Percentiles rank a stretch among this genome's conserved stretches.
phyloP scores from a whole-genome alignment of 1,140 invertebrate genomes.

The Heliconius nattereri region DNA sequence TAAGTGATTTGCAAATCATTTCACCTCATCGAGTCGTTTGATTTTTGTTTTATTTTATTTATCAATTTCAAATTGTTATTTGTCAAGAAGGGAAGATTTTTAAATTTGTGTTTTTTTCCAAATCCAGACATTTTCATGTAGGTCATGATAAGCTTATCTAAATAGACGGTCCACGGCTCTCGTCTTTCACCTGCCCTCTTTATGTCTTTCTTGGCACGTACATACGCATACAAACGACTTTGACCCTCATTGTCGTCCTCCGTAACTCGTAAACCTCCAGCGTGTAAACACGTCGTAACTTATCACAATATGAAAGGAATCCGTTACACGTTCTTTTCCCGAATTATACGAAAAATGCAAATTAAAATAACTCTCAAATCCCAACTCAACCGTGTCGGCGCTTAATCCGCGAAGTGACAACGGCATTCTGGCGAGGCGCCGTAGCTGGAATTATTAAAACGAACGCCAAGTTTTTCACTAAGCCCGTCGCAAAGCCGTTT shows the following conservation, averaged over 20 bases:
- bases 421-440: slow-evolving; percentile 81
- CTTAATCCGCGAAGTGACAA: slow-evolving; percentile 81
- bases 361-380: slow-evolving; percentile 81
- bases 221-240: slow-evolving; percentile 64
- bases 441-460: slow-evolving; percentile 81
- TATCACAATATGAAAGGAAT: slow-evolving; percentile 43
- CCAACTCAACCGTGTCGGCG: slow-evolving; percentile 79
- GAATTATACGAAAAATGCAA: slow-evolving; percentile 75
- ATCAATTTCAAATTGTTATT: slow-evolving; percentile 6
- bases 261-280: slow-evolving; percentile 53
- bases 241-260: slow-evolving; percentile 42
- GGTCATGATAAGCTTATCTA: slow-evolving; percentile 59
- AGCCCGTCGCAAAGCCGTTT: slow-evolving; percentile 80
- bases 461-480: slow-evolving; percentile 81
- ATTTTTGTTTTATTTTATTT: slow-evolving; percentile 63
- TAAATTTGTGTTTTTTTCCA: not conserved
- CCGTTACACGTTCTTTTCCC: slow-evolving; percentile 50
- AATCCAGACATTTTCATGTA: not conserved
- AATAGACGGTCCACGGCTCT: slow-evolving; percentile 62
- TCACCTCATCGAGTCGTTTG: slow-evolving; percentile 72
- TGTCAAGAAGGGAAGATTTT: not conserved
- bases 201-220: slow-evolving; percentile 63
- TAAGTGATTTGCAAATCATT: slow-evolving; percentile 76
- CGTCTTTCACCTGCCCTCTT: slow-evolving; percentile 61
- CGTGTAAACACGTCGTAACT: slow-evolving; percentile 37